A percentile compares a stretch with the other conserved stretches of the same genome.
Evolutionary conservation across 2,888 invertebrate genomes (phyloP).

Genomic region (Perizoma flavofasciatum): DNA sequence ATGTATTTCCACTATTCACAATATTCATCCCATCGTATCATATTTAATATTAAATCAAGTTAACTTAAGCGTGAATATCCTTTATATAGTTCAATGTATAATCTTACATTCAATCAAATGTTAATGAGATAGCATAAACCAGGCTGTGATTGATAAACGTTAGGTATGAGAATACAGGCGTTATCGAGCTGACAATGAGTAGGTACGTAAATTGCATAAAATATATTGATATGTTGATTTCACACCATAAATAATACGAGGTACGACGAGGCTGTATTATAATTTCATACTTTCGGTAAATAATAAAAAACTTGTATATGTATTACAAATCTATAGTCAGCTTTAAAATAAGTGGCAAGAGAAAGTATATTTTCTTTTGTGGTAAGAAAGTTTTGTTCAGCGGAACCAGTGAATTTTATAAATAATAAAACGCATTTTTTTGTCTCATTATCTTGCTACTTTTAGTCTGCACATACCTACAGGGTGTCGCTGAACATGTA

Average conservation of each 20-base stretch:
- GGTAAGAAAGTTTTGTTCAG: no score
- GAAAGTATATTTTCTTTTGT: no score
- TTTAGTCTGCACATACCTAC: no score
- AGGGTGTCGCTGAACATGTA: no score
- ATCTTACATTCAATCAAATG: conserved; percentile 18
- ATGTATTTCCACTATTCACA: no score
- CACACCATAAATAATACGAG: conserved; percentile 2
- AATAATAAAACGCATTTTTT: no score
- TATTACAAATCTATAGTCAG: background rate
- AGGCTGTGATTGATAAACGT: conserved; percentile 15
- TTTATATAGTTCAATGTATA: conserved; percentile 8
- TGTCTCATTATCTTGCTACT: no score
- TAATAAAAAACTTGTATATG: no score
- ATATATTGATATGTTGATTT: conserved; percentile 1
- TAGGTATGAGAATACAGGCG: conserved; percentile 4
- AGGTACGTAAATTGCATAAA: conserved; percentile 2
- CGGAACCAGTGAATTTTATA: no score
- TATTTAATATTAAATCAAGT: background rate
- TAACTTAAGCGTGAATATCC: background rate
- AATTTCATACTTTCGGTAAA: no score
- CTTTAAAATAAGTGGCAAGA: no score
- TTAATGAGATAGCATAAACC: conserved; percentile 16
- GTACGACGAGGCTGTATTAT: background rate
- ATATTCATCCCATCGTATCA: background rate
- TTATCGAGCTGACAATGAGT: conserved; percentile 5